Percentiles rank a stretch among this genome's conserved stretches.
phyloP scores from a whole-genome alignment of 2,113 vertebrate genomes.

The Peromyscus maniculatus region DNA sequence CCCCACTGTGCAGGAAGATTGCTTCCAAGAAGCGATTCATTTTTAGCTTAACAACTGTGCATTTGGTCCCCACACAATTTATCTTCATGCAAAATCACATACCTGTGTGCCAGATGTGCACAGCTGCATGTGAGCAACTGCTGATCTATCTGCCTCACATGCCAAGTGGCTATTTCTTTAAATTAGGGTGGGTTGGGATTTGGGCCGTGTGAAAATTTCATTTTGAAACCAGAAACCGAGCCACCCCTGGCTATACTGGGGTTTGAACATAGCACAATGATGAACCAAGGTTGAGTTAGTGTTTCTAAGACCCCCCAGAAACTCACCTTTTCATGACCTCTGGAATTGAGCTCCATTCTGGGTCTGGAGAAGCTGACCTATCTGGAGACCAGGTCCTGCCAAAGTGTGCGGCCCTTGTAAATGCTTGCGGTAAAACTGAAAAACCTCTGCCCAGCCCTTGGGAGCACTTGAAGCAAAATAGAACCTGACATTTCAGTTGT shows the following conservation, averaged over 20 bases:
- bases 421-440: slow-evolving; percentile 78
- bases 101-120: slow-evolving; percentile 85
- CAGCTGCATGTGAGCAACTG: slow-evolving; percentile 82
- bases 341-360: slow-evolving; percentile 59
- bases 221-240: slow-evolving; percentile 82
- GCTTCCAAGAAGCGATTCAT: slow-evolving; percentile 83
- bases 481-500: slow-evolving; percentile 80
- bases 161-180: slow-evolving; percentile 84
- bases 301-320: slow-evolving; percentile 77
- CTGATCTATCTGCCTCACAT: slow-evolving; percentile 77
- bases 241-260: slow-evolving; percentile 2
- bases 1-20: slow-evolving; percentile 80
- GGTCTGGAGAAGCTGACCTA: slow-evolving; percentile 59
- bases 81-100: slow-evolving; percentile 81
- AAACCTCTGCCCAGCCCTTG: slow-evolving; percentile 77
- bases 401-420: slow-evolving; percentile 73
- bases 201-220: slow-evolving; percentile 81
- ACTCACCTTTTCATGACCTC: slow-evolving; percentile 49
- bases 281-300: slow-evolving; percentile 64
- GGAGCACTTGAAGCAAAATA: slow-evolving; percentile 75
- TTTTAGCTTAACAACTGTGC: slow-evolving; percentile 82
- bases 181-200: slow-evolving; percentile 80
- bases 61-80: slow-evolving; percentile 82
- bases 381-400: slow-evolving; percentile 63
- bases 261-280: slow-evolving; percentile 56